Conservation (phyloP, 2,113 vertebrate genomes). For the Hydrolagus affinis region DNA sequence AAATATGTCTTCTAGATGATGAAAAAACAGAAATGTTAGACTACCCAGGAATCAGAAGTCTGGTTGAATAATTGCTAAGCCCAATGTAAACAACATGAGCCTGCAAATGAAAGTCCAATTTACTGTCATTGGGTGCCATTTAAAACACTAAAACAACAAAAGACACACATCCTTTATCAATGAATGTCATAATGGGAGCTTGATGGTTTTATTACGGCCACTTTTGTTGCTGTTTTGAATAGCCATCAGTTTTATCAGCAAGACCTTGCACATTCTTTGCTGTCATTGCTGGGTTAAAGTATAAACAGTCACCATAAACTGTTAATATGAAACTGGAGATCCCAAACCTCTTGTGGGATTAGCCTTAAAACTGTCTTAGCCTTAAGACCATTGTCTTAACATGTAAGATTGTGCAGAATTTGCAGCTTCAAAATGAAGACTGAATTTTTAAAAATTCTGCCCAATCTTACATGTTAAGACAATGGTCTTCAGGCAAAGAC, state of each 20-base stretch:
- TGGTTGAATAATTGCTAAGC: neutral
- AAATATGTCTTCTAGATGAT: neutral
- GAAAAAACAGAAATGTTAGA: neutral
- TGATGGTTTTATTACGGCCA: neutral
- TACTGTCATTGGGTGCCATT: neutral
- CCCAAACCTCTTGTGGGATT: no score
- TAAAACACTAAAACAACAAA: neutral
- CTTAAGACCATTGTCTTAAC: no score
- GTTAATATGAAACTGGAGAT: no score
- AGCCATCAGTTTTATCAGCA: neutral
- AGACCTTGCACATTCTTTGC: neutral
- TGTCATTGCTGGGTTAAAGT: neutral
- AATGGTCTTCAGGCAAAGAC: no score
- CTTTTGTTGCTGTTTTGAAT: neutral
- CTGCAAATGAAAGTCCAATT: neutral
- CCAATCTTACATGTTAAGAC: no score
- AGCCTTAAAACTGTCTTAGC: no score
- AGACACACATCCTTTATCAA: neutral
- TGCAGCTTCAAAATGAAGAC: no score
- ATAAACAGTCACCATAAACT: neutral
- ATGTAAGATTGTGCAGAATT: no score
- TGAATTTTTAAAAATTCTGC: no score
- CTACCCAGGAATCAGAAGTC: neutral
- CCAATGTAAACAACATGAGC: neutral
- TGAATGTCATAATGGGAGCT: neutral